Evolutionary conservation across 1,140 invertebrate species (phyloP), one percentile per base, ranked within the genome.

Genomic region (Littorina saxatilis): DNA sequence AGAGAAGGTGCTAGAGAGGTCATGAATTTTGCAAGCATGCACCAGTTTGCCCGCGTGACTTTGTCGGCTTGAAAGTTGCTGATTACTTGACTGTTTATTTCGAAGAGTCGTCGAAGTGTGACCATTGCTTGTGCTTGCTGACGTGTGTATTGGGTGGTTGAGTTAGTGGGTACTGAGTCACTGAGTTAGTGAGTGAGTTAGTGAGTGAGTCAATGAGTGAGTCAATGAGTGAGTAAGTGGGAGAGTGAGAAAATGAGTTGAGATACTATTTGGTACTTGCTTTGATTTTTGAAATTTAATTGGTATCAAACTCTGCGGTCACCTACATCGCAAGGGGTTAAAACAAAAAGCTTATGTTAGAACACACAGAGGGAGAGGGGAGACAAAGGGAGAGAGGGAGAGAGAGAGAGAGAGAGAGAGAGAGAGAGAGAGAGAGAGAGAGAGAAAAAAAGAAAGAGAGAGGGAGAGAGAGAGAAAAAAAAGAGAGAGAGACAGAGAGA

Each of bases 391-490:
- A 75, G 20, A 75, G 40, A 50, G 27, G n/a, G 43, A 13, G n/a
- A 47, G 73, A 75, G 27, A 75, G 32, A 76, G 43, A 50, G 13
- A 73, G 70, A 73, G 52, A 66, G 13, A 29, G 27, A 29, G 32
- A n/a, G 61, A 13, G 61, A n/a, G 61, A 27, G 61, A 66, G n/a
- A 50, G 7, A 43, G n/a, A 43, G 17, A 27, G 27, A n/a, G 37
- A 15, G 73, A 76, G 39, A 50, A 37, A 29, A 17, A 61, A 35
- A 47, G 27, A 27, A 47, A 75, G 23, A 32, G 52, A 52, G 29
- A 50, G 35, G 13, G 13, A 35, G n/a, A n/a, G n/a, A n/a, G n/a
- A n/a, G n/a, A n/a, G n/a, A n/a, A n/a, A n/a, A n/a, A n/a, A n/a
- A n/a, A n/a, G n/a, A n/a, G n/a, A n/a, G n/a, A n/a, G n/a, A n/a